These are phyloP conservation scores for Scaptomyza caliginosa DNA, from an alignment of 2,888 invertebrate species.

Conservation along the genomic window DNA sequence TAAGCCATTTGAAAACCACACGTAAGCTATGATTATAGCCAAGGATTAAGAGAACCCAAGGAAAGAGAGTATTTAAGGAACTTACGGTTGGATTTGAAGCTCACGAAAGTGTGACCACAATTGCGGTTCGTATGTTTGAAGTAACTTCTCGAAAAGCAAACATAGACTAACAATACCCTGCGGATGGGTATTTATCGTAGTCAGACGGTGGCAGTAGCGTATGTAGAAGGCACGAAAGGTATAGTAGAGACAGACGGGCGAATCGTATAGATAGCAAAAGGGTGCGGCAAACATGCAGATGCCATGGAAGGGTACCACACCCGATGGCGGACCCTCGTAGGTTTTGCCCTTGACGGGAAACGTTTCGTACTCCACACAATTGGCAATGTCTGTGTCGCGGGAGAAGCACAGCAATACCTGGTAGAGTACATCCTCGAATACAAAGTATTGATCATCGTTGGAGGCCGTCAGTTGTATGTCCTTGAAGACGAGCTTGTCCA, in stretches of 20 bases:
- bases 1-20: constrained; percentile 97
- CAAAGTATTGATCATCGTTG: constrained; percentile 99
- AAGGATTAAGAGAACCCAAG: not conserved
- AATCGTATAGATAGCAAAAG: constrained; percentile 96
- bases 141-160: constrained; percentile 93
- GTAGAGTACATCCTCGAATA: constrained; percentile 97
- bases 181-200: constrained; percentile 95
- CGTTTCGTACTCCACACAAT: constrained; percentile 87
- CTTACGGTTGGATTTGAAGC: constrained; percentile 96
- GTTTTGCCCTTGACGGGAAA: constrained; percentile 81
- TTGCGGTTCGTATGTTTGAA: constrained; percentile 95
- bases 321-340: constrained; percentile 91
- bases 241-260: constrained; percentile 93
- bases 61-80: constrained; percentile 60
- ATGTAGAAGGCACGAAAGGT: constrained; percentile 96
- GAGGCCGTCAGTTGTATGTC: constrained; percentile 98
- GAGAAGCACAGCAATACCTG: constrained; percentile 97
- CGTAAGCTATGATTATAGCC: constrained; percentile 87
- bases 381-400: constrained; percentile 92
- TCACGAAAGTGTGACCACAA: constrained; percentile 96
- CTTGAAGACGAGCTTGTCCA: constrained; percentile 97
- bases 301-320: constrained; percentile 97
- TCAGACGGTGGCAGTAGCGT: constrained; percentile 95
- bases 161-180: constrained; percentile 96
- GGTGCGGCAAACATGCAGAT: constrained; percentile 99